Evolutionary conservation across 2,113 vertebrate genomes (phyloP), one percentile per base, ranked within the genome.

Genomic region (Rattus rattus): DNA sequence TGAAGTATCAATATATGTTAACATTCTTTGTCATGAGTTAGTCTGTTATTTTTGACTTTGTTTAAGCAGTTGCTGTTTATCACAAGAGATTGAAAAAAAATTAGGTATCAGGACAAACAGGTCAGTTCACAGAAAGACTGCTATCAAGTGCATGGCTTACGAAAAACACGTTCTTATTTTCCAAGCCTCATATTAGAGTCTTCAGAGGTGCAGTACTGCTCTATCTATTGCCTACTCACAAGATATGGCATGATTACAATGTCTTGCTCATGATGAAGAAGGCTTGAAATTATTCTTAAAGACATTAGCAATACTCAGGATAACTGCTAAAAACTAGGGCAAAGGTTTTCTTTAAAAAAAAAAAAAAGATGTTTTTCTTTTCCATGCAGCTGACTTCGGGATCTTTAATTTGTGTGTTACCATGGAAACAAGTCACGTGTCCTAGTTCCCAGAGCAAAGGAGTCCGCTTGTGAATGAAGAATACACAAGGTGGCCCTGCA

Each of bases 201-300:
- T 94, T 95, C 59, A 65, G 77, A 70, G 56, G 90, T 77, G 81
- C 9, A 87, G 77, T 26, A 84, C 91, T 22, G n/a, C 91, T 94
- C 28, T 91, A 92, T 61, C 61, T 63, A 94, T 79, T 59, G 56
- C 63, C 81, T 87, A 26, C 61, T n/a, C 73, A 7, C 8, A 85
- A 39, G 4, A 92, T 85, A 85, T 79, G 95, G 30, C 61, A 90
- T 9, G 16, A 88, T 81, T 79, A 92, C 20, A 47, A 10, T 69
- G n/a, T 91, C 67, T 87, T 16, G 13, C n/a, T 86, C 69, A 76
- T 52, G 56, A 65, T 36, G 77, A 75, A 95, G 36, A 19, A 72
- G 28, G 63, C 94, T 97, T 97, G 90, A 97, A 97, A 92, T 17
- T 59, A 96, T 95, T 86, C 36, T 72, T 75, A 96, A 88, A 92